Evolutionary conservation across 2,113 vertebrate species (phyloP), one percentile per base, ranked within the genome.

Genomic region (Ceratotherium simum): DNA sequence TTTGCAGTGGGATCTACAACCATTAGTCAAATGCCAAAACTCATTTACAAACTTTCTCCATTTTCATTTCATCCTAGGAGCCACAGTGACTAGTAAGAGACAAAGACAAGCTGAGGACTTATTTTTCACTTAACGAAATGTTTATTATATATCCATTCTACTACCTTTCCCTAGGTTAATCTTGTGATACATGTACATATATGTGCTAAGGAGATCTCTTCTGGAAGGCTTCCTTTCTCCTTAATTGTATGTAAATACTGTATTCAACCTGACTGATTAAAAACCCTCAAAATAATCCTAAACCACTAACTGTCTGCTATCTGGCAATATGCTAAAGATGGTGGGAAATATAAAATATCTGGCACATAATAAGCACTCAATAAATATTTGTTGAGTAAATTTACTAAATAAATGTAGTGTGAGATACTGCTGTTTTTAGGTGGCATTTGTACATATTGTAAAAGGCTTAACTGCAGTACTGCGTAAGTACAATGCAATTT

Each of bases 331-430:
- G n/a, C n/a, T 79, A 42, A 95, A 60, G 46, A 54, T 18, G 2
- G 1, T 8, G 29, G 48, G n/a, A 82, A 92, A 85, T 21, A 90
- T 39, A 72, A 96, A 72, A 85, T 36, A 69, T 6, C n/a, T 51
- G 4, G 46, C 46, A 81, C 12, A 54, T 29, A 76, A 42, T 51
- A 97, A 73, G 31, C 60, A 79, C 33, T 96, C 75, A 85, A 36
- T 65, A 94, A 95, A 42, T 69, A 87, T 23, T 11, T 81, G 65
- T 29, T 90, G n/a, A 98, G 67, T 85, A 8, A 67, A 85, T 69
- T 81, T 89, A 82, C 54, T 31, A 31, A 67, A 67, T 89, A 78
- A 91, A 62, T 67, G 29, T 6, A 51, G 4, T 62, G 1, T 70
- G 25, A 91, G 23, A 79, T 10, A 51, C 27, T 82, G 25, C 3